These are phyloP conservation scores for Nerophis ophidion DNA, from an alignment of 2,113 vertebrate genomes.

Conservation along the genomic window DNA sequence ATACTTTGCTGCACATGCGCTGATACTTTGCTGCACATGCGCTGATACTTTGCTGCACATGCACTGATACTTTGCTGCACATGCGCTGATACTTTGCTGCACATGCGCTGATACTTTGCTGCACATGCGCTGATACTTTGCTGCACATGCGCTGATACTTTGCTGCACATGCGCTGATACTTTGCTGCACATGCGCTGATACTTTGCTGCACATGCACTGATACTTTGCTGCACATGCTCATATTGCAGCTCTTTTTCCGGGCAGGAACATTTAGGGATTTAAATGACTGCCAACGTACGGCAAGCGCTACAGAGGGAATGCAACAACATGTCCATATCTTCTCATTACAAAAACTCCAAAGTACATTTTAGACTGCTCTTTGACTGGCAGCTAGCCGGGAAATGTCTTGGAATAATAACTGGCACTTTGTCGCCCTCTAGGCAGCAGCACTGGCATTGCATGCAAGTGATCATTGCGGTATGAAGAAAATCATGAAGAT, in stretches of 20 bases:
- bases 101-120: no score
- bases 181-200: conserved; percentile 37
- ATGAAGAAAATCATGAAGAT: neutral
- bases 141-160: conserved; percentile 41
- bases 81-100: conserved; percentile 37
- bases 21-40: no score
- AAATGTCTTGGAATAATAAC: conserved; percentile 31
- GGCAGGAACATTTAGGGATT: conserved; percentile 44
- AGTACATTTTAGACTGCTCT: conserved; percentile 12
- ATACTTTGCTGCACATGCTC: conserved; percentile 33
- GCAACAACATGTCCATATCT: conserved; percentile 5
- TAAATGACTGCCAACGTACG: conserved; percentile 36
- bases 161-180: conserved; percentile 37
- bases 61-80: no score
- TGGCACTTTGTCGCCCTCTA: conserved; percentile 72
- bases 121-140: conserved; percentile 33
- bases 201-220: conserved; percentile 35
- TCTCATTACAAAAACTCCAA: conserved; percentile 11
- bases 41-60: conserved; percentile 38
- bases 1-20: conserved; percentile 34
- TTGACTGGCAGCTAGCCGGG: conserved; percentile 25
- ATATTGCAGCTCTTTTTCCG: conserved; percentile 44
- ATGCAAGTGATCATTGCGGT: neutral
- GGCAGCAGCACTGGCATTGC: conserved; percentile 49
- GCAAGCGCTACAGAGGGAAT: conserved; percentile 10